Conservation (phyloP, 2,797 vertebrate species). For the Catostomus latipinnis region DNA sequence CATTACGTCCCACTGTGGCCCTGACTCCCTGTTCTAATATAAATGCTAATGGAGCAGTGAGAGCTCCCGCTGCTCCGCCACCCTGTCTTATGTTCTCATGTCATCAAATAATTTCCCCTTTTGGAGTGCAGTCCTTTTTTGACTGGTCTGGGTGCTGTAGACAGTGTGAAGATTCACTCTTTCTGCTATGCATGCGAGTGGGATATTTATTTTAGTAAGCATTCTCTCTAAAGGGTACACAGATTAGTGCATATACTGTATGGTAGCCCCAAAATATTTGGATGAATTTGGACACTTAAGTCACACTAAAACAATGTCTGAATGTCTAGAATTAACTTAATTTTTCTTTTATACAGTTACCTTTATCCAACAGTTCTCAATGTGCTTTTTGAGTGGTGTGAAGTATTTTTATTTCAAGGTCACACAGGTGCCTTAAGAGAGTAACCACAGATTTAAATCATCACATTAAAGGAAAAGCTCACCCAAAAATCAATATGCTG, state of each 20-base stretch:
- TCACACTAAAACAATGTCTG: too few species aligned
- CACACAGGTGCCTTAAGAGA: too few species aligned
- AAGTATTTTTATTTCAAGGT: too few species aligned
- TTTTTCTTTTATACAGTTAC: too few species aligned
- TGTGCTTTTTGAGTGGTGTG: too few species aligned
- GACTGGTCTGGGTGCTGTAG: not conserved
- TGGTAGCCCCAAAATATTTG: too few species aligned
- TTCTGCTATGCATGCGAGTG: constrained; percentile 6
- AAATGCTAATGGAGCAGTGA: constrained; percentile 73
- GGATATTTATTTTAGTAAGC: not conserved
- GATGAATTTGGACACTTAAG: too few species aligned
- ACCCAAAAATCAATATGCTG: too few species aligned
- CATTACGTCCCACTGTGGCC: constrained; percentile 60
- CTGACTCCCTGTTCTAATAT: constrained; percentile 68
- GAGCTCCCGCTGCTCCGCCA: not conserved
- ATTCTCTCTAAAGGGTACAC: not conserved
- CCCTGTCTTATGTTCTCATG: constrained; percentile 15
- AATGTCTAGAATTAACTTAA: too few species aligned
- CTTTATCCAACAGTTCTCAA: too few species aligned
- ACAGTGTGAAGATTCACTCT: constrained; percentile 4
- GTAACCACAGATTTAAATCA: too few species aligned
- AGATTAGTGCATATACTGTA: not conserved
- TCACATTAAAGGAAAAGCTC: too few species aligned
- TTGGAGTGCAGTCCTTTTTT: not conserved
- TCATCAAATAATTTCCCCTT: constrained; percentile 24